Evolutionary conservation across 1,140 invertebrate species (phyloP).

Genomic region (Chionoecetes opilio): DNA sequence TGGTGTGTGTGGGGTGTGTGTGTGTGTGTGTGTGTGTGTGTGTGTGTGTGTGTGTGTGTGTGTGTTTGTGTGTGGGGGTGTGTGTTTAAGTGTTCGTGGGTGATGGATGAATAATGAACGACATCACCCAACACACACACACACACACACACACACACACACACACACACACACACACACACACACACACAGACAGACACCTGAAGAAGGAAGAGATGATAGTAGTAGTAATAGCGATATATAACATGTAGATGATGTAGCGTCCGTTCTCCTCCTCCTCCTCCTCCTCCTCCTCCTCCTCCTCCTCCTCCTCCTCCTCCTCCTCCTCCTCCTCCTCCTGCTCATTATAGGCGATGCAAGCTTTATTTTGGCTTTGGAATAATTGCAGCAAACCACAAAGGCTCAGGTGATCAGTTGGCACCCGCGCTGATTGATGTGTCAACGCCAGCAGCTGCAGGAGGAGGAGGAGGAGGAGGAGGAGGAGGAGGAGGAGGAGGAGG

Average conservation of each 20-base stretch:
- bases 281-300: conserved; percentile 9
- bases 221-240: background rate
- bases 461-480: background rate
- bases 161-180: too few relatives aligned
- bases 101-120: background rate
- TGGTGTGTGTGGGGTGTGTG: too few relatives aligned
- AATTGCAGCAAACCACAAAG: background rate
- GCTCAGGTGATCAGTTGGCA: background rate
- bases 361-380: background rate
- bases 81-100: background rate
- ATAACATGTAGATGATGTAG: too few relatives aligned
- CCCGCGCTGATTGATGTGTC: conserved; percentile 2
- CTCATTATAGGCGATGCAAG: background rate
- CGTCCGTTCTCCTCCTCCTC: background rate
- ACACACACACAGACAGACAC: too few relatives aligned
- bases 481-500: background rate
- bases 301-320: conserved; percentile 24
- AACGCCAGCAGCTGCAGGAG: background rate
- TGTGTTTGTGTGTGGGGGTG: too few relatives aligned
- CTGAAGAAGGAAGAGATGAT: background rate
- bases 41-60: too few relatives aligned
- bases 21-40: too few relatives aligned
- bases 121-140: background rate
- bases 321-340: conserved; percentile 7
- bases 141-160: too few relatives aligned